phyloP scores from a whole-genome alignment of 2,888 invertebrate species.

The Parasteatoda lunata region DNA sequence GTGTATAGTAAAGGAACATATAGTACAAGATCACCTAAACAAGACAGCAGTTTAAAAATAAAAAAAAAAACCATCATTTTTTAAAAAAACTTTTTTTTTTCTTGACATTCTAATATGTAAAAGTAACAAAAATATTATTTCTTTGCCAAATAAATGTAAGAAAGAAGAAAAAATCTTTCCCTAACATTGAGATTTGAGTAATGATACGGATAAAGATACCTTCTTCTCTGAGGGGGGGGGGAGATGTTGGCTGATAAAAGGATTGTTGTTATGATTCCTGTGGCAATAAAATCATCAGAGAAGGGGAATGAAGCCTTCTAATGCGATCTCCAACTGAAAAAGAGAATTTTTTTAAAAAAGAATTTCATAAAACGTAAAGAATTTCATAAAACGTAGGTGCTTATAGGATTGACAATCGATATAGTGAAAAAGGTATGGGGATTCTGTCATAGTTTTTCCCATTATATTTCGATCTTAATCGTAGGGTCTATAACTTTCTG shows the following conservation, averaged over 20 bases:
- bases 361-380: background rate
- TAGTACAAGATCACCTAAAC: no score
- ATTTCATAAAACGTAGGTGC: constrained; percentile 8
- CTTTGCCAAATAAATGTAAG: no score
- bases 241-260: constrained; percentile 23
- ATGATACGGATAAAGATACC: constrained; percentile 2
- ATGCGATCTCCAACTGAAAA: constrained; percentile 5
- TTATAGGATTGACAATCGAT: constrained; percentile 48
- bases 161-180: no score
- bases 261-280: constrained; percentile 25
- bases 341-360: constrained; percentile 17
- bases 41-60: no score
- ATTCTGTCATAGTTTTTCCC: background rate
- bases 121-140: no score
- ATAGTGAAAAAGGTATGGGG: background rate
- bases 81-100: no score
- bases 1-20: no score
- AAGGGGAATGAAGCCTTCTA: constrained; percentile 23
- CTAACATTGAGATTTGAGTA: background rate
- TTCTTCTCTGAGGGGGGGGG: background rate
- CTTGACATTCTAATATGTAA: background rate
- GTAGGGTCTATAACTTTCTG: no score
- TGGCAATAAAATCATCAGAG: constrained; percentile 46
- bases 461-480: no score
- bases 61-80: no score